Percentiles rank a stretch among this genome's conserved stretches.
phyloP scores from a whole-genome alignment of 2,888 invertebrate species.

The Amorpha juglandis region DNA sequence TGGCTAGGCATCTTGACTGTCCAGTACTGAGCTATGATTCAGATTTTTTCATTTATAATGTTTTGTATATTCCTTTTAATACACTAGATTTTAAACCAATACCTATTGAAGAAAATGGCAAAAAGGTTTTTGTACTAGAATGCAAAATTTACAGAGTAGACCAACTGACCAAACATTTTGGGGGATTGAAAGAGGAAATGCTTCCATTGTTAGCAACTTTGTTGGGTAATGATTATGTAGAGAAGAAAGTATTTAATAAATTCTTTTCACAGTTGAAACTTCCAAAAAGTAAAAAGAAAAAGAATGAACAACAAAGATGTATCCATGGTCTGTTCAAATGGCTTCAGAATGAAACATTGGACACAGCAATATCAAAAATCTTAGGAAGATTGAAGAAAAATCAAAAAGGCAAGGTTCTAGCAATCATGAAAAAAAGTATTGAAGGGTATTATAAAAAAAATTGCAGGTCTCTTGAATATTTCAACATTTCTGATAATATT shows the following conservation, averaged over 20 bases:
- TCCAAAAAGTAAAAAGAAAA: conserved; percentile 79
- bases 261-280: conserved; percentile 88
- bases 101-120: conserved; percentile 51
- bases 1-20: conserved; percentile 90
- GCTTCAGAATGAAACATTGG: conserved; percentile 88
- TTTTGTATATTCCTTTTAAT: conserved; percentile 91
- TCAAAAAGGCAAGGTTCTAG: conserved; percentile 79
- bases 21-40: conserved; percentile 97
- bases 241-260: conserved; percentile 86
- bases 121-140: conserved; percentile 73
- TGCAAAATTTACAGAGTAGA: conserved; percentile 90
- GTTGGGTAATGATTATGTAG: conserved; percentile 95
- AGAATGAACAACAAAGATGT: conserved; percentile 86
- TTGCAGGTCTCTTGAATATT: conserved; percentile 85
- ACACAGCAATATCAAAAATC: conserved; percentile 88
- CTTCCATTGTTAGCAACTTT: conserved; percentile 92
- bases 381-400: conserved; percentile 85
- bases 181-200: conserved; percentile 86
- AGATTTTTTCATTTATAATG: conserved; percentile 95
- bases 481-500: conserved; percentile 61
- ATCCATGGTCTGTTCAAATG: conserved; percentile 90
- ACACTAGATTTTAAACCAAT: conserved; percentile 84
- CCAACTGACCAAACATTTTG: conserved; percentile 86
- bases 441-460: conserved; percentile 86
- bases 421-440: conserved; percentile 85